These are phyloP conservation scores for Meteorus cinctellus DNA, from an alignment of 2,888 invertebrate species.

Conservation along the genomic window DNA sequence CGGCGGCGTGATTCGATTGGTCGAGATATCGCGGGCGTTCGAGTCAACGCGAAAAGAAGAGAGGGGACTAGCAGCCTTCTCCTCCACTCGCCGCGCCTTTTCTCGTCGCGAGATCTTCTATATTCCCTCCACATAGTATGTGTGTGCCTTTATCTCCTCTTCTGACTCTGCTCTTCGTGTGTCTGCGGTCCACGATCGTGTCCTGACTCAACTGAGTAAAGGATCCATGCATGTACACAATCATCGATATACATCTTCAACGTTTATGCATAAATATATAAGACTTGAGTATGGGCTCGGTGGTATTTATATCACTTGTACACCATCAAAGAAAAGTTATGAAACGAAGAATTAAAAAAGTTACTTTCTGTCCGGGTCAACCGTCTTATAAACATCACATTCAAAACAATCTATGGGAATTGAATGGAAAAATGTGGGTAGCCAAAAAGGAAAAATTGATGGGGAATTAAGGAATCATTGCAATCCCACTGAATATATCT, in stretches of 20 bases:
- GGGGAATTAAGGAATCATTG: neutral
- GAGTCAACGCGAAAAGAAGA: slow-evolving; percentile 64
- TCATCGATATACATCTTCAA: neutral
- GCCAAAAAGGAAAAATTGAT: too few relatives aligned
- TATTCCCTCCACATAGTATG: slow-evolving; percentile 41
- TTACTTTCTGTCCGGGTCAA: neutral
- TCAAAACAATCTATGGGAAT: too few relatives aligned
- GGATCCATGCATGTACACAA: slow-evolving; percentile 1
- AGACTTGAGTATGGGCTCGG: neutral
- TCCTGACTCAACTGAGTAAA: slow-evolving; percentile 58
- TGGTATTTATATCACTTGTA: neutral
- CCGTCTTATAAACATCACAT: neutral
- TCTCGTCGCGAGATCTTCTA: slow-evolving; percentile 46
- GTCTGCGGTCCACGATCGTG: slow-evolving; percentile 61
- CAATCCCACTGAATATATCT: neutral
- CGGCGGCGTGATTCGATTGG: slow-evolving; percentile 72
- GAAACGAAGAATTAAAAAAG: neutral
- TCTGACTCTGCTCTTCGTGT: slow-evolving; percentile 50
- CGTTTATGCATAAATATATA: neutral
- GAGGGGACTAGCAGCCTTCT: slow-evolving; percentile 48
- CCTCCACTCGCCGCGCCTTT: slow-evolving; percentile 44
- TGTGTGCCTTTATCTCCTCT: slow-evolving; percentile 43
- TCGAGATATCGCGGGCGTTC: slow-evolving; percentile 73
- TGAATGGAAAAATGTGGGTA: too few relatives aligned
- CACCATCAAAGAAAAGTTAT: neutral